Base-by-base conservation (phyloP, 30 jellyfish, hydroid and myxozoan species). In the Aurelia sp. region DNA sequence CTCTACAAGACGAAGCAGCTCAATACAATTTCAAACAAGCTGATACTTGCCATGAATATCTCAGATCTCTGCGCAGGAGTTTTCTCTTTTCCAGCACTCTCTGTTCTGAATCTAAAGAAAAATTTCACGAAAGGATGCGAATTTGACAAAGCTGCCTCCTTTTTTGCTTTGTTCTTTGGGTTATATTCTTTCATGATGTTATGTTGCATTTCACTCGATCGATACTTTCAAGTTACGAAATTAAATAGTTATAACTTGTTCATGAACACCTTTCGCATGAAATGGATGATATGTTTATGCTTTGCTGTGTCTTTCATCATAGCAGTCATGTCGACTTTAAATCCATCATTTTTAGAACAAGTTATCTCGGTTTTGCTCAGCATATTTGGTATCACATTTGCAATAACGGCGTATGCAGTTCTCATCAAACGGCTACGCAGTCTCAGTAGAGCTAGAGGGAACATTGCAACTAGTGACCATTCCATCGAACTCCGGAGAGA, bases 61-160 rank as follows among this genome's bases (percentile, higher is more conserved):
- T 82, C 92, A 17, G 92, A 82, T 59, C 74, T 82, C 60, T 30
- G 92, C 51, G 55, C 86, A 17, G 92, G 92, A 58, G 19, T 67
- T 21, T 30, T 82, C 5, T 60, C 60, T 19, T 71, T 82, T 30
- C 92, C 92, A 9, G 19, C 66, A 4, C 4, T 82, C 22, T 52
- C 60, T 5, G 64, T 40, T 2, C 40, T 69, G 78, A 27, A 33
- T 18, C n/a, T 65, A 9, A 18, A 27, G 55, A 82, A 22, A 41
- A 53, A 70, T 55, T 27, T 51, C 72, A 18, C 20, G 35, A 84
- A 68, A 17, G 59, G 67, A 74, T 67, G 92, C 30, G 8, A 4
- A 15, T 69, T 82, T 16, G 85, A 82, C 19, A 5, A 41, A 12
- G 74, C 60, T 38, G 31, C 62, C 51, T 70, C 60, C 63, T 82